phyloP scores from a whole-genome alignment of 2,888 invertebrate species.

The Aphrophora alni region DNA sequence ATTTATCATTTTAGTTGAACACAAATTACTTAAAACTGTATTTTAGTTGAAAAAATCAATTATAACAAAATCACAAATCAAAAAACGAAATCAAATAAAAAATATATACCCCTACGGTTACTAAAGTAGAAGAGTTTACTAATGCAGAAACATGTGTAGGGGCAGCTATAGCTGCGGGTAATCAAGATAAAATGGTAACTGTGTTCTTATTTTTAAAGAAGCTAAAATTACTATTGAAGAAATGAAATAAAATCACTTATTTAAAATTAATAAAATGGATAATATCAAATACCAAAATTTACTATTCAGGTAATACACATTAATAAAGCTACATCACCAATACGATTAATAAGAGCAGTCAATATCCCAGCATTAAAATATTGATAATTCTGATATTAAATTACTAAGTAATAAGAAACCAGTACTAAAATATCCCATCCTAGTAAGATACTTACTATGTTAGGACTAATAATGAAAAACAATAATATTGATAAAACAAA shows the following conservation, averaged over 20 bases:
- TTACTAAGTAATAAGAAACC: conserved; percentile 74
- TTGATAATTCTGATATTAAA: conserved; percentile 73
- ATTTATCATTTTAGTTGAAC: no score
- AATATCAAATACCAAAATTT: not conserved
- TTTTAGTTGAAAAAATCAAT: conserved; percentile 59
- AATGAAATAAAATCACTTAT: not conserved
- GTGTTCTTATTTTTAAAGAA: conserved; percentile 78
- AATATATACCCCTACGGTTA: conserved; percentile 46
- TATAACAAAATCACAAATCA: conserved; percentile 57
- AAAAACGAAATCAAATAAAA: not conserved
- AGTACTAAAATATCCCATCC: conserved; percentile 77
- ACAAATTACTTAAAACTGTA: no score
- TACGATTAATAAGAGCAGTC: conserved; percentile 74
- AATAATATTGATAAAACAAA: conserved; percentile 72
- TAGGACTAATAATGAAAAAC: conserved; percentile 72
- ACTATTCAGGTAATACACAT: not conserved
- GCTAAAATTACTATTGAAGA: conserved; percentile 58
- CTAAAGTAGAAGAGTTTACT: conserved; percentile 81
- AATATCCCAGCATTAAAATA: conserved; percentile 75
- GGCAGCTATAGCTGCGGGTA: conserved; percentile 78
- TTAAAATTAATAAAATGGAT: not conserved
- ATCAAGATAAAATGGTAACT: conserved; percentile 81
- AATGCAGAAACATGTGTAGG: conserved; percentile 79
- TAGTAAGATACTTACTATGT: conserved; percentile 73
- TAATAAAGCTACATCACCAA: conserved; percentile 63